Percentiles rank a stretch among this genome's conserved stretches.
phyloP scores from a whole-genome alignment of 1,140 invertebrate species.

The Drusus annulatus region DNA sequence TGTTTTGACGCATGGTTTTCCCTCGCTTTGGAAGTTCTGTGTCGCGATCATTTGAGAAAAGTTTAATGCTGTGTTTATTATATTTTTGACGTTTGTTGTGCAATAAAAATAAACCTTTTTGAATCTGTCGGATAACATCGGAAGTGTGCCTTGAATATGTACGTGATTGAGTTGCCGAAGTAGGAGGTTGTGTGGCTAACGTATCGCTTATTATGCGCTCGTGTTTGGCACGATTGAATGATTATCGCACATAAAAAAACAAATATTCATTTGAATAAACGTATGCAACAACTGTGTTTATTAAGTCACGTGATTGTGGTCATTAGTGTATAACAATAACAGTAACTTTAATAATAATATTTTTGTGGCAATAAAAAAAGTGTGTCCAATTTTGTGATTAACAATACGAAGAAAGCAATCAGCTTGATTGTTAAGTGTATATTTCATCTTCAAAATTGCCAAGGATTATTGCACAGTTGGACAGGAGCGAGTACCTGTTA shows the following conservation, averaged over 20 bases:
- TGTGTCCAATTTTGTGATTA: no score
- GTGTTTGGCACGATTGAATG: conserved; percentile 13
- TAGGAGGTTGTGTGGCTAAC: background rate
- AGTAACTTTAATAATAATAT: background rate
- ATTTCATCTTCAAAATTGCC: background rate
- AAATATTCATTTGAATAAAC: conserved; percentile 8
- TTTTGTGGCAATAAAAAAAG: background rate
- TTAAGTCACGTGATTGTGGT: conserved; percentile 27
- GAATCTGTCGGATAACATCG: conserved; percentile 1
- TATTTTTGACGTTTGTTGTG: conserved; percentile 11
- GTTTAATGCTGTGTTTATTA: background rate
- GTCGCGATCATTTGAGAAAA: no score
- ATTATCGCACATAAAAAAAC: conserved; percentile 2
- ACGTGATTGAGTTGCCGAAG: conserved; percentile 12
- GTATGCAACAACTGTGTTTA: background rate
- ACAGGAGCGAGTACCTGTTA: background rate
- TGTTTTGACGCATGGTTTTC: background rate
- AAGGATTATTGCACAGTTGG: conserved; percentile 15
- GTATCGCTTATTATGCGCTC: conserved; percentile 13
- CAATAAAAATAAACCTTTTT: background rate
- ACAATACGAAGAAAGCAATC: no score
- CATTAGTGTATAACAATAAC: background rate
- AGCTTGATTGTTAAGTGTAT: no score
- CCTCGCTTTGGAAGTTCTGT: background rate
- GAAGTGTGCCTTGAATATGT: conserved; percentile 17